These are phyloP conservation scores for Oostethus manadensis DNA, from an alignment of 2,113 vertebrate species.

Conservation along the genomic window DNA sequence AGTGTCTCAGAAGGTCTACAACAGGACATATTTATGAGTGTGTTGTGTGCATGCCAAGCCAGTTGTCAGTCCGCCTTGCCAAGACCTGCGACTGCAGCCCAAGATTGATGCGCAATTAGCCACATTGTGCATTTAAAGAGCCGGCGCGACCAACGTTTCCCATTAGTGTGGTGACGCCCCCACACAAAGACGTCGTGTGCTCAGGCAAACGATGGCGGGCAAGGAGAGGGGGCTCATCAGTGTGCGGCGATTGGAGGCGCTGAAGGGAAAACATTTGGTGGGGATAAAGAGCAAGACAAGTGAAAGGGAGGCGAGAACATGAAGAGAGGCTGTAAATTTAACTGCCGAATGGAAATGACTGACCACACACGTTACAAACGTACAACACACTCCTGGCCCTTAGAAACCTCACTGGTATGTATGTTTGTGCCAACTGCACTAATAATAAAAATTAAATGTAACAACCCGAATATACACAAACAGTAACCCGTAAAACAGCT, in stretches of 20 bases:
- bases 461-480: neutral
- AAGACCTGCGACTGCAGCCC: neutral
- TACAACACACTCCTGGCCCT: conserved; percentile 40
- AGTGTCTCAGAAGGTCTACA: neutral
- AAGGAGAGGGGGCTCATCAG: conserved; percentile 12
- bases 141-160: neutral
- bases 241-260: conserved; percentile 33
- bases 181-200: conserved; percentile 1
- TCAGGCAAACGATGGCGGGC: neutral
- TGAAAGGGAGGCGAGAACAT: conserved; percentile 30
- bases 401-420: conserved; percentile 41
- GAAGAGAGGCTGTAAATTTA: conserved; percentile 36
- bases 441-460: conserved; percentile 30
- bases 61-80: neutral
- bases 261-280: conserved; percentile 38
- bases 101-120: conserved; percentile 2
- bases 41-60: neutral
- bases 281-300: conserved; percentile 43
- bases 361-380: conserved; percentile 32
- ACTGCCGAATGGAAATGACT: conserved; percentile 21
- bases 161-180: conserved; percentile 1
- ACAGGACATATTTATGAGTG: neutral
- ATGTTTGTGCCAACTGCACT: conserved; percentile 28
- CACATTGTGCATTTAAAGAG: neutral
- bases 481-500: neutral